Conservation (phyloP, 2,888 invertebrate genomes). For the Bombylius discolor region DNA sequence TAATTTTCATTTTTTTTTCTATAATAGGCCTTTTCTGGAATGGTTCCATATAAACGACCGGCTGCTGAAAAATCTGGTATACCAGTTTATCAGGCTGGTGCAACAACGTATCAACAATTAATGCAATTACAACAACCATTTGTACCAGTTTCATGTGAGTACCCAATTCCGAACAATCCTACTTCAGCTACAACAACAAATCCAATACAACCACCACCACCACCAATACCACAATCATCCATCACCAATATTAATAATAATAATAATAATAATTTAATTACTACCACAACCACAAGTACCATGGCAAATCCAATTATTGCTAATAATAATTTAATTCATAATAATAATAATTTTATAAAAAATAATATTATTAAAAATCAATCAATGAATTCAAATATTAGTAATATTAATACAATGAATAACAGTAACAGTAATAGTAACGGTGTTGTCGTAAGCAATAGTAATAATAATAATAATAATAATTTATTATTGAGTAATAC, state of each 20-base stretch:
- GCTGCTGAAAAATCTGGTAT: constrained; percentile 93
- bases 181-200: constrained; percentile 25
- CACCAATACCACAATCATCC: constrained; percentile 20
- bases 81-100: constrained; percentile 88
- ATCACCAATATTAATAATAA: background rate
- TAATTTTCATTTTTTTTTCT: constrained; percentile 16
- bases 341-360: background rate
- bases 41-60: constrained; percentile 92
- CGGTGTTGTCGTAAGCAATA: constrained; percentile 20
- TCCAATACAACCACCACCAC: constrained; percentile 19
- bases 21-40: constrained; percentile 79
- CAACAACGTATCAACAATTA: constrained; percentile 86
- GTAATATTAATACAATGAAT: constrained; percentile 5
- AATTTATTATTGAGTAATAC: constrained; percentile 7
- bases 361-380: constrained; percentile 5
- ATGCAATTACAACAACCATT: constrained; percentile 88
- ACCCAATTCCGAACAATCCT: constrained; percentile 35
- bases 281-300: constrained; percentile 23
- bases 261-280: background rate
- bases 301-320: constrained; percentile 33
- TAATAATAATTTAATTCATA: constrained; percentile 12
- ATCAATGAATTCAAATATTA: constrained; percentile 14
- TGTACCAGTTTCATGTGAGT: constrained; percentile 99
- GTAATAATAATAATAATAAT: constrained; percentile 10
- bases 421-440: constrained; percentile 21